Conservation (phyloP, 2,888 invertebrate species). For the Labia minor region DNA sequence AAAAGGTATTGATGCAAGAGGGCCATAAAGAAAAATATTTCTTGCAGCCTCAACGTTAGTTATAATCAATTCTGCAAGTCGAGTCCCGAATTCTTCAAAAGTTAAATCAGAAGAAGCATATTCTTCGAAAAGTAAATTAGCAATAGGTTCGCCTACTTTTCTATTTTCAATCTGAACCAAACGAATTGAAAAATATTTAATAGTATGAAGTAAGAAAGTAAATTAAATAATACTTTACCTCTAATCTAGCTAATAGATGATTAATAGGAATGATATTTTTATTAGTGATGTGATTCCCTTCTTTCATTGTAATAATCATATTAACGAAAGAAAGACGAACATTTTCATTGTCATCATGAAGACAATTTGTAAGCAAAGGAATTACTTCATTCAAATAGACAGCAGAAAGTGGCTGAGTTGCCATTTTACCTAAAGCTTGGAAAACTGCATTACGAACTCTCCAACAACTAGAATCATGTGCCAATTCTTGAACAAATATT, state of each 20-base stretch:
- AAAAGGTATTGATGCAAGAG: not conserved
- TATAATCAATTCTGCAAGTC: not conserved
- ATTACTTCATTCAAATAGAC: not conserved
- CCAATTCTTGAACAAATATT: not conserved
- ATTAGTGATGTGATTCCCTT: not conserved
- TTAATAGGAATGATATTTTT: not conserved
- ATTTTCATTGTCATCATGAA: not conserved
- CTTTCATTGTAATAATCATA: not conserved
- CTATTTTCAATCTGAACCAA: not conserved
- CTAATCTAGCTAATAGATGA: not conserved
- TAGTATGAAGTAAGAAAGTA: not conserved
- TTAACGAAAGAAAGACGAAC: not conserved
- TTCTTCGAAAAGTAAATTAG: not conserved
- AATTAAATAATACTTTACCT: not conserved
- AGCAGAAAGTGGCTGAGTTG: not conserved
- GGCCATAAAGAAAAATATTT: not conserved
- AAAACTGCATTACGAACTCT: not conserved
- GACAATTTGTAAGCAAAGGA: not conserved
- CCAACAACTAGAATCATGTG: not conserved
- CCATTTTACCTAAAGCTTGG: not conserved
- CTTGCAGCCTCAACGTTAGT: not conserved
- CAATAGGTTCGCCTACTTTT: not conserved
- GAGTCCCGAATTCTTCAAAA: not conserved
- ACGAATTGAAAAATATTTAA: not conserved
- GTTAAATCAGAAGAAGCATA: not conserved